These are phyloP conservation scores for Scelioninae gen. 1 DNA, from an alignment of 2,888 invertebrate species.

Conservation along the genomic window DNA sequence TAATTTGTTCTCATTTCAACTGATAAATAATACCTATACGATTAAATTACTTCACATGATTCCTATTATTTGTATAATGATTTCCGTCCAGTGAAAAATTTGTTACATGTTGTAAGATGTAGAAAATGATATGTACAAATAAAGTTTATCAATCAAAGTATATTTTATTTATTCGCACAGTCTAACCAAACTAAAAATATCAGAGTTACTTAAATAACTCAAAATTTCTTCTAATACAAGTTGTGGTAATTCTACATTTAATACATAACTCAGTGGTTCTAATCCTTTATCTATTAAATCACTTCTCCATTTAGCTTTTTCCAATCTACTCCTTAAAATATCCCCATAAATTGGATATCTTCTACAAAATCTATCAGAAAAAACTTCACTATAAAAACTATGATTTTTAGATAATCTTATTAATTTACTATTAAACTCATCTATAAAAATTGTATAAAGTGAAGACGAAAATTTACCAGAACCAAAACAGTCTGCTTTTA, in stretches of 20 bases:
- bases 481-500: constrained; percentile 28
- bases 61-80: too few relatives aligned
- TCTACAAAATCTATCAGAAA: constrained; percentile 49
- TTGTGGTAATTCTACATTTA: constrained; percentile 30
- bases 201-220: constrained; percentile 47
- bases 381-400: constrained; percentile 36
- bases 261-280: constrained; percentile 27
- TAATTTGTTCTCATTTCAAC: too few relatives aligned
- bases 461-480: constrained; percentile 29
- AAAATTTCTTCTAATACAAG: constrained; percentile 55
- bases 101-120: constrained; percentile 9
- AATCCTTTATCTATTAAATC: constrained; percentile 31
- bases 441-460: constrained; percentile 47
- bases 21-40: too few relatives aligned
- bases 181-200: constrained; percentile 50
- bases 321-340: constrained; percentile 54
- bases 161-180: constrained; percentile 20
- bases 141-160: constrained; percentile 12
- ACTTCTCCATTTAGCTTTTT: constrained; percentile 49
- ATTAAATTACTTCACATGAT: too few relatives aligned
- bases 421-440: constrained; percentile 27
- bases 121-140: constrained; percentile 33
- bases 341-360: constrained; percentile 50
- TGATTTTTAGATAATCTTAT: constrained; percentile 44
- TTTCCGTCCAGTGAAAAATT: too few relatives aligned